Evolutionary conservation across 2,888 invertebrate genomes (phyloP).

Genomic region (Scrobipalpa atriplicella): DNA sequence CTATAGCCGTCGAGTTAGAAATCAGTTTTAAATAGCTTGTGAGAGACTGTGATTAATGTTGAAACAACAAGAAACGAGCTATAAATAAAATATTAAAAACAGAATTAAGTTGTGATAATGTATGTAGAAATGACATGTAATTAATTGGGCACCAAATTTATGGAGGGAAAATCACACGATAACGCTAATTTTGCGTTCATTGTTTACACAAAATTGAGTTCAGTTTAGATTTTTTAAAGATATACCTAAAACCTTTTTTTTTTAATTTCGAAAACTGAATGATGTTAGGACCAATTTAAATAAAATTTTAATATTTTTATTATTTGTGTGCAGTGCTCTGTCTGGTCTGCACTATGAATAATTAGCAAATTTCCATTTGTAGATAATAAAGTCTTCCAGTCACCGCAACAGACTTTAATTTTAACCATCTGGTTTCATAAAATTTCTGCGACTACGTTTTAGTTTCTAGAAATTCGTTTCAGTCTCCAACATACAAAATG

Average conservation of each 20-base stretch:
- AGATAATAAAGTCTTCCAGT: neutral
- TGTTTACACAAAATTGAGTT: conserved; percentile 32
- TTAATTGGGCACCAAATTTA: conserved; percentile 55
- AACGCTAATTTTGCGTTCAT: conserved; percentile 42
- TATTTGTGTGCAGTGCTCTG: neutral
- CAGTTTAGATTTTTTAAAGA: conserved; percentile 1
- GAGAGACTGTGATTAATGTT: conserved; percentile 34
- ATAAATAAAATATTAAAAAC: conserved; percentile 37
- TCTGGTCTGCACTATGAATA: neutral
- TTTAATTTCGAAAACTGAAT: neutral
- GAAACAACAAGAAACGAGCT: conserved; percentile 32
- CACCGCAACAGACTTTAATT: conserved; percentile 11
- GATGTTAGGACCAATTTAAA: no score
- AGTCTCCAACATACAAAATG: neutral
- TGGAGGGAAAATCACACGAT: conserved; percentile 41
- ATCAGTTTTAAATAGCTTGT: conserved; percentile 28
- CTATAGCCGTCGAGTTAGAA: conserved; percentile 37
- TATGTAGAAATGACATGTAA: conserved; percentile 48
- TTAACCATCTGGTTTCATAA: conserved; percentile 15
- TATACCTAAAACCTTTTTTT: no score
- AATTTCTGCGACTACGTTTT: conserved; percentile 1
- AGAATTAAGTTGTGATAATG: conserved; percentile 51
- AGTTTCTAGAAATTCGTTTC: conserved; percentile 8
- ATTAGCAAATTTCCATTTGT: conserved; percentile 20
- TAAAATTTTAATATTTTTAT: neutral